These are phyloP conservation scores for Meleagris gallopavo DNA, from an alignment of 2,113 vertebrate genomes.

Conservation along the genomic window DNA sequence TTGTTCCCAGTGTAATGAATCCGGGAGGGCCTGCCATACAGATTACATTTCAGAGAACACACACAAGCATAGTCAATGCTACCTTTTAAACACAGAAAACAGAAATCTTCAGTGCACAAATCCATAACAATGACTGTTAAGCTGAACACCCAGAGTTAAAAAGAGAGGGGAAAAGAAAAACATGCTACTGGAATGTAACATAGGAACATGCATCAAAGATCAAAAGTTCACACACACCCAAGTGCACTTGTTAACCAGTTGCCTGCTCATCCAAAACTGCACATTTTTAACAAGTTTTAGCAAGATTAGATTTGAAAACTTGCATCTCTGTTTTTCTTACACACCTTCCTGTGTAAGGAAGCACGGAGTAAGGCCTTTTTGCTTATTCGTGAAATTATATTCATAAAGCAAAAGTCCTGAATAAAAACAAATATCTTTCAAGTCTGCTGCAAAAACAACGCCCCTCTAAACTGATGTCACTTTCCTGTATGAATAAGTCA, in stretches of 20 bases:
- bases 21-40: neutral
- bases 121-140: neutral
- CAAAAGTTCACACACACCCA: conserved; percentile 47
- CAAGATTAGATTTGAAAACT: conserved; percentile 49
- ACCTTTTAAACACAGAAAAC: conserved; percentile 15
- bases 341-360: neutral
- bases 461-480: neutral
- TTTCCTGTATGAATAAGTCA: neutral
- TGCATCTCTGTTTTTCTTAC: conserved; percentile 7
- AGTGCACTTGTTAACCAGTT: conserved; percentile 27
- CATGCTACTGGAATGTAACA: conserved; percentile 22
- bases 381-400: neutral
- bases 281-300: conserved; percentile 38
- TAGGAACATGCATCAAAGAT: neutral
- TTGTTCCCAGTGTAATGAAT: neutral
- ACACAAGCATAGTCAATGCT: neutral
- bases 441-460: neutral
- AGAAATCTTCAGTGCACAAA: conserved; percentile 10
- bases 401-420: neutral
- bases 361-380: neutral
- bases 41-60: neutral
- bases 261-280: neutral
- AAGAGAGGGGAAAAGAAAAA: conserved; percentile 17
- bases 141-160: conserved; percentile 11
- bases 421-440: neutral